Base-by-base conservation (phyloP, 2,113 vertebrate species). In the Platysteira castanea region DNA sequence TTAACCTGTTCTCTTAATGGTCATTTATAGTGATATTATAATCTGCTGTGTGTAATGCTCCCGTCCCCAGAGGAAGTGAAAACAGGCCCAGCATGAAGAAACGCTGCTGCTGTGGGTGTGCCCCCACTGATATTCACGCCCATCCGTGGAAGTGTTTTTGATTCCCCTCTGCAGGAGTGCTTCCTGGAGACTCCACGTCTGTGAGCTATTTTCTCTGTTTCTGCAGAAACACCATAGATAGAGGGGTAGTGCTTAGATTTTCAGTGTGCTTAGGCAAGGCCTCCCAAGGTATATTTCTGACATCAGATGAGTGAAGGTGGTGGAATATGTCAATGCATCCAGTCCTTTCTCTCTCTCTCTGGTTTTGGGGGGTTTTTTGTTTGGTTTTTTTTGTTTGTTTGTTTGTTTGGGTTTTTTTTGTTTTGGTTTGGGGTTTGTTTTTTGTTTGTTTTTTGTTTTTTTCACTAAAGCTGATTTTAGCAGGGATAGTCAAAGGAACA, bases 1-100 rank as follows among this genome's bases (percentile, higher is more conserved):
- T 79, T 65, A 94, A 74, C 73, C 90, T 92, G 76, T 89, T 89
- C 87, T 56, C 65, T 84, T 95, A 96, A 87, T 91, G 52, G 59
- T 74, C 57, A 84, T 83, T 92, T 84, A 37, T 35, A 79, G 54
- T 71, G 59, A 44, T 94, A 41, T 50, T 89, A 30, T 87, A 79
- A 79, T 84, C 39, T 92, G 67, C 54, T 92, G 50, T 91, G 27
- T 60, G 63, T 64, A 94, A 87, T 70, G 52, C 61, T 85, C 13
- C 69, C 26, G 76, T 94, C 54, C 42, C 28, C 70, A 78, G 52
- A 89, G 78, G 63, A 83, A 95, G 95, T 61, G 18, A 92, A 87
- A 94, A 47, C 76, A 70, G 42, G 14, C 77, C 27, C 39, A 41
- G 35, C 61, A 33, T 84, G 73, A 87, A 64, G 42, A 77, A 80